These are phyloP conservation scores for Danio jaintianensis DNA, from an alignment of 2,797 vertebrate genomes.

Conservation along the genomic window DNA sequence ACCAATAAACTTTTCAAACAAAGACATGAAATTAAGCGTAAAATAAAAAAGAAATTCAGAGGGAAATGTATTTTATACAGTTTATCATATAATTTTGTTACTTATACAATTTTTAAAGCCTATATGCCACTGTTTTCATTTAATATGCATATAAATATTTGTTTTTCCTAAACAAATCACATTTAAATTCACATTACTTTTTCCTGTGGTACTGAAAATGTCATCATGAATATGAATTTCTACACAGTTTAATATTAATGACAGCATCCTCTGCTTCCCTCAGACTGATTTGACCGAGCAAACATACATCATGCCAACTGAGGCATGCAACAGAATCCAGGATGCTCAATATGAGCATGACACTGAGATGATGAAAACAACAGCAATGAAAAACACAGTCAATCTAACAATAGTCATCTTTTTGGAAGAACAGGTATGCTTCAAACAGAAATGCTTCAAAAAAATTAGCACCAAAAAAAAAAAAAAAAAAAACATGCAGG, in stretches of 20 bases:
- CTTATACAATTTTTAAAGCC: too few species aligned
- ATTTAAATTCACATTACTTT: background rate
- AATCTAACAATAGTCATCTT: background rate
- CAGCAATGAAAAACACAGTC: constrained; percentile 17
- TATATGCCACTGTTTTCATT: background rate
- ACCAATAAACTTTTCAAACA: too few species aligned
- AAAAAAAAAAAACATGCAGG: too few species aligned
- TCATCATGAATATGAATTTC: background rate
- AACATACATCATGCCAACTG: background rate
- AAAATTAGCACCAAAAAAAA: too few species aligned
- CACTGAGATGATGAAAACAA: constrained; percentile 37
- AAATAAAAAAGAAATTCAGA: too few species aligned
- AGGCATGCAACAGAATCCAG: background rate
- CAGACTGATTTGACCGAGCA: background rate
- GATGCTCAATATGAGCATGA: constrained; percentile 10
- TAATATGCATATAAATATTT: background rate
- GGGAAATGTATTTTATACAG: too few species aligned
- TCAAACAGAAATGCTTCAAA: background rate
- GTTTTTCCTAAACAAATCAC: too few species aligned
- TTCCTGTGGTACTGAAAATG: background rate
- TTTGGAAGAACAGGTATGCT: constrained; percentile 2
- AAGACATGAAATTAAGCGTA: too few species aligned
- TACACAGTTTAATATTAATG: background rate
- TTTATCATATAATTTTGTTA: too few species aligned
- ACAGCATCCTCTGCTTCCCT: background rate